phyloP scores from a whole-genome alignment of 2,797 vertebrate genomes.

The Onychomys arenicola region DNA sequence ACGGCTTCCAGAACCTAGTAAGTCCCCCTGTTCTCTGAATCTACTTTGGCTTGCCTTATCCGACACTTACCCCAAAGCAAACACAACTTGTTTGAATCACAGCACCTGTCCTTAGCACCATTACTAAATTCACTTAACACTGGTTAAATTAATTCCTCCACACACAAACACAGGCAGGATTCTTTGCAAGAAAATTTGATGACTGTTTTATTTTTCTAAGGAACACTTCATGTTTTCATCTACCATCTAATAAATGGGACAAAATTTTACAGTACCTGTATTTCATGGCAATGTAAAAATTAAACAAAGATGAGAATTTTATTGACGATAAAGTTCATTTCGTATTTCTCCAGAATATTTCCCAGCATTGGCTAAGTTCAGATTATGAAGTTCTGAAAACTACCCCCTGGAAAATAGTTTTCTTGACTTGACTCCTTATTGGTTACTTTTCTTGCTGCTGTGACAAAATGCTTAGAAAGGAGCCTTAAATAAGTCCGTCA shows the following conservation, averaged over 20 bases:
- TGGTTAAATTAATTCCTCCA: background rate
- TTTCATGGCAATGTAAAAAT: constrained; percentile 11
- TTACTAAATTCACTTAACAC: background rate
- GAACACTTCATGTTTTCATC: background rate
- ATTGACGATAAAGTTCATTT: constrained; percentile 2
- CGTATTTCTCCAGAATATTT: background rate
- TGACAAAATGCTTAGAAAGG: background rate
- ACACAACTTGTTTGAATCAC: background rate
- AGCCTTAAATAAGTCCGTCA: background rate
- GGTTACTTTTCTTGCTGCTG: background rate
- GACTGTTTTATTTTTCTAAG: constrained; percentile 25
- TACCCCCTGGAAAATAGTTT: background rate
- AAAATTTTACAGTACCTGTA: background rate
- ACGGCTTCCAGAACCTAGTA: background rate
- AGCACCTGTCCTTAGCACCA: background rate
- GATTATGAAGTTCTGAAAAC: constrained; percentile 29
- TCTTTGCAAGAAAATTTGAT: constrained; percentile 15
- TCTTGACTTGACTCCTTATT: background rate
- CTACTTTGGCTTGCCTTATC: background rate
- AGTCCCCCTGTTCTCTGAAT: background rate
- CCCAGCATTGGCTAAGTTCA: background rate
- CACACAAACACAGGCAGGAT: background rate
- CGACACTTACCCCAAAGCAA: background rate
- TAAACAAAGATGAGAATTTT: background rate
- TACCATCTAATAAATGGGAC: constrained; percentile 4